Evolutionary conservation across 2,113 vertebrate species (phyloP), one percentile per base, ranked within the genome.

Genomic region (Percina caprodes): DNA sequence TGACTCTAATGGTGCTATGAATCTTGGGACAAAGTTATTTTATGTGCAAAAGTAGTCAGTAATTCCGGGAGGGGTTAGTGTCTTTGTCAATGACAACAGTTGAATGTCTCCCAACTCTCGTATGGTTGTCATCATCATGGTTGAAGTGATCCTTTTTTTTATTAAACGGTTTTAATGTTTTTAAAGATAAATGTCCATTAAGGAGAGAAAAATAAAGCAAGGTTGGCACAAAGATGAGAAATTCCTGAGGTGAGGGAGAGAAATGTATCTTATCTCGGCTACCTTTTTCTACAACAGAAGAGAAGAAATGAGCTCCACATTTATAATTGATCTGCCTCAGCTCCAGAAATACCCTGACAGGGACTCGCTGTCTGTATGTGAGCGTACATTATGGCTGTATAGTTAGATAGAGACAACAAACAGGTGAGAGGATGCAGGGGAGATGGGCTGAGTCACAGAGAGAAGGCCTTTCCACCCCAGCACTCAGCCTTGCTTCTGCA

Each of bases 251-350:
- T 35, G 80, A 79, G 69, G 35, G 24, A 19, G 46, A 74, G 76
- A 62, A 55, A 83, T 51, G 30, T 69, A 79, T 84, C 63, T 24
- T 24, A 16, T 42, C 79, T 80, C 67, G 23, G 75, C 71, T 86
- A 83, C 71, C 65, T 54, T 73, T 51, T 76, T 77, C 80, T 0
- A 39, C 84, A 62, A 83, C 83, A 74, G 81, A 84, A 67, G 69
- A 74, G 58, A 66, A 86, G 82, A 89, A 85, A 87, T 1, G 66
- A 85, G 82, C 83, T 68, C 56, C 65, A 76, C 87, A 92, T 93
- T 86, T 73, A 94, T 92, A 91, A 93, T 91, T 89, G 88, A 93
- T 91, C 80, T 16, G 61, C 84, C 74, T 88, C 84, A 66, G 72
- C 78, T 85, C 87, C 91, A 90, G 77, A 90, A 91, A 91, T 90